Percentiles rank a stretch among this genome's conserved stretches.
Conservation (phyloP, 2,797 vertebrate species). For the Microhierax caerulescens region DNA sequence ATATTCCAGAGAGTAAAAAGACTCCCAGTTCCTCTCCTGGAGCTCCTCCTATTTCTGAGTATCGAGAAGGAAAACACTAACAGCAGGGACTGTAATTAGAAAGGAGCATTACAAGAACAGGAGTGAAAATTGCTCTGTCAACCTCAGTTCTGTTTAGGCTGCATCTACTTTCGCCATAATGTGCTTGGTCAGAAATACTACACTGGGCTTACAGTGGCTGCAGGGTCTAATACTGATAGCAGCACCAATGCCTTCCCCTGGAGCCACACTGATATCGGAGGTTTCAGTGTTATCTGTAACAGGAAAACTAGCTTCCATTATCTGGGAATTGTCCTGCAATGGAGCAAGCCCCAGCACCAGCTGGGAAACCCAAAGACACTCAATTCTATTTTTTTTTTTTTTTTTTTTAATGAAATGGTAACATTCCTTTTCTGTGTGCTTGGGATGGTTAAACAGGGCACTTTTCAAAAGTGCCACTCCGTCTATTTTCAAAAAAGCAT, state of each 20-base stretch:
- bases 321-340: background rate
- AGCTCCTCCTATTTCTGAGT: background rate
- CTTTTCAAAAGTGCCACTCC: background rate
- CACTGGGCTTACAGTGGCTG: background rate
- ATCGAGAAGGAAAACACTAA: background rate
- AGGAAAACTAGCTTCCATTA: background rate
- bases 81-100: background rate
- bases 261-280: background rate
- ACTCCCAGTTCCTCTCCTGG: background rate
- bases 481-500: background rate
- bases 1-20: background rate
- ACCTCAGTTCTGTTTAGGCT: background rate
- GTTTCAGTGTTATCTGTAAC: background rate
- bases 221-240: background rate
- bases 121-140: constrained; percentile 17
- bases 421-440: background rate
- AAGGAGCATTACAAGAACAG: background rate
- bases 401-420: background rate
- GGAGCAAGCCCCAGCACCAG: background rate
- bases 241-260: background rate
- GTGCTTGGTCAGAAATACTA: constrained; percentile 24
- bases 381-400: background rate
- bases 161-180: background rate
- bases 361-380: background rate
- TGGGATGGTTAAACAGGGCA: background rate